These are phyloP conservation scores for Tachina lurida DNA, from an alignment of 2,888 invertebrate genomes.

Conservation along the genomic window DNA sequence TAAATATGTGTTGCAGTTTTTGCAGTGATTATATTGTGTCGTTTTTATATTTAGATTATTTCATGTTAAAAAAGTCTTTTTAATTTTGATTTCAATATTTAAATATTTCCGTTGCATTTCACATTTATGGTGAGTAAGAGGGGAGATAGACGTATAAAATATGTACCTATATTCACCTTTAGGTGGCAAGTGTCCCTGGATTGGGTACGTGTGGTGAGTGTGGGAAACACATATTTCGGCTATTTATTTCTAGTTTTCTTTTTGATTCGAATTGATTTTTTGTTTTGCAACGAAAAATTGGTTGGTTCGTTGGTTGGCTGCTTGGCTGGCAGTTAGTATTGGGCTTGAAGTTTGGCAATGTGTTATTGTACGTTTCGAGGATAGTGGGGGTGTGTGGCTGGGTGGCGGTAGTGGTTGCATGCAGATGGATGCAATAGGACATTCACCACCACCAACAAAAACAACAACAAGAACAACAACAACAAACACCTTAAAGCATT, in stretches of 20 bases:
- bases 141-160: slow-evolving; percentile 13
- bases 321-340: slow-evolving; percentile 39
- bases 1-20: too few relatives aligned
- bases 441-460: slow-evolving; percentile 48
- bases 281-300: slow-evolving; percentile 41
- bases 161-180: slow-evolving; percentile 13
- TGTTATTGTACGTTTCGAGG: not conserved
- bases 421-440: slow-evolving; percentile 65
- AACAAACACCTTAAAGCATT: slow-evolving; percentile 26
- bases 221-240: slow-evolving; percentile 39
- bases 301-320: slow-evolving; percentile 40
- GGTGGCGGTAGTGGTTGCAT: slow-evolving; percentile 22
- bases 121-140: not conserved
- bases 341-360: slow-evolving; percentile 32
- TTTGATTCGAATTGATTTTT: slow-evolving; percentile 61
- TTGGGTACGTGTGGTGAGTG: slow-evolving; percentile 1
- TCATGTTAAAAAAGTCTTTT: slow-evolving; percentile 7
- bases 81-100: slow-evolving; percentile 14
- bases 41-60: not conserved
- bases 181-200: not conserved
- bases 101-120: slow-evolving; percentile 36
- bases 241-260: slow-evolving; percentile 52
- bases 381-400: not conserved
- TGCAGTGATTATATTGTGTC: too few relatives aligned
- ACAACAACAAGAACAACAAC: slow-evolving; percentile 36